A percentile compares a stretch with the other conserved stretches of the same genome.
Conservation (phyloP, 2,113 vertebrate species). For the Hepsetus odoe region DNA sequence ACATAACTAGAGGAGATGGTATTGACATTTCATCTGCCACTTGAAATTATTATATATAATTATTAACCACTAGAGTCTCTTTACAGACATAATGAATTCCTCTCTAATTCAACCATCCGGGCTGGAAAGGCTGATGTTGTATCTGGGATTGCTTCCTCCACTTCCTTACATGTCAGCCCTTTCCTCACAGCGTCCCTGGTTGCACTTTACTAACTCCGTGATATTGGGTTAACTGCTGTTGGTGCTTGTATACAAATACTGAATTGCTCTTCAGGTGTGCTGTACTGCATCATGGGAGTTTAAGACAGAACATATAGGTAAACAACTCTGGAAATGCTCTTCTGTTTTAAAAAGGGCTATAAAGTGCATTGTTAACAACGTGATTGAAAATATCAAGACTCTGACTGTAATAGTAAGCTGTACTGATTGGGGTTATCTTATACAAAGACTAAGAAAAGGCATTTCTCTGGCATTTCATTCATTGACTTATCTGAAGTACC, state of each 20-base stretch:
- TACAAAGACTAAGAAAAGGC: no score
- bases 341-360: background rate
- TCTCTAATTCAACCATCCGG: constrained; percentile 42
- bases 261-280: background rate
- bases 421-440: no score
- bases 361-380: background rate
- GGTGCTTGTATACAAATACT: background rate
- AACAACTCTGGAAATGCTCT: background rate
- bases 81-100: constrained; percentile 43
- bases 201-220: background rate
- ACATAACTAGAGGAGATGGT: constrained; percentile 12
- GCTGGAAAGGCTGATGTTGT: constrained; percentile 31
- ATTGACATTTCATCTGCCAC: constrained; percentile 45
- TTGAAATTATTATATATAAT: constrained; percentile 23
- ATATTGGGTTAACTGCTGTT: background rate
- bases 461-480: no score
- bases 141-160: constrained; percentile 48
- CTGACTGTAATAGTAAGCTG: no score
- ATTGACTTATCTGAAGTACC: no score
- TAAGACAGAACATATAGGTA: background rate
- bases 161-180: constrained; percentile 24
- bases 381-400: background rate
- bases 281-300: background rate
- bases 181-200: constrained; percentile 7
- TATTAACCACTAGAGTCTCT: constrained; percentile 38